Percentiles rank a stretch among this genome's conserved stretches.
These are phyloP conservation scores for Bembecia ichneumoniformis DNA, from an alignment of 2,888 invertebrate species.

Conservation along the genomic window DNA sequence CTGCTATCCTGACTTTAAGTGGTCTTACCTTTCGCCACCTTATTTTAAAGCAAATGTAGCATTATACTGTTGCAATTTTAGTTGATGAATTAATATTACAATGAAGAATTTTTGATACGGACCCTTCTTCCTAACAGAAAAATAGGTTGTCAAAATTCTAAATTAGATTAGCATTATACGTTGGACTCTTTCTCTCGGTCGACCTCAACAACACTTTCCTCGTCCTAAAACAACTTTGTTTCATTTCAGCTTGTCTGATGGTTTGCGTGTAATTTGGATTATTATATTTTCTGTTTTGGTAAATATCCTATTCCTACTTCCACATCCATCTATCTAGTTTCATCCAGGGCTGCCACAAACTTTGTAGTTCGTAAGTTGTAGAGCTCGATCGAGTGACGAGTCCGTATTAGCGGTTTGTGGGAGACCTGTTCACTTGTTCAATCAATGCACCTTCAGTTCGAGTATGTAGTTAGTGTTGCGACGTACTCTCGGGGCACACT, in stretches of 20 bases:
- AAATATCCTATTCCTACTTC: slow-evolving; percentile 39
- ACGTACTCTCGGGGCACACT: too few species aligned
- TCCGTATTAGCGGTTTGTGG: slow-evolving; percentile 59
- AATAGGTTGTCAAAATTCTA: slow-evolving; percentile 27
- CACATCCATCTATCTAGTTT: slow-evolving; percentile 8
- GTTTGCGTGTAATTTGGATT: slow-evolving; percentile 70
- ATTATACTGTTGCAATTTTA: too few species aligned
- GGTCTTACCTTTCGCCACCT: too few species aligned
- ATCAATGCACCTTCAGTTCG: background rate
- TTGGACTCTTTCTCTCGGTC: slow-evolving; percentile 55
- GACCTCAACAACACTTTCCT: slow-evolving; percentile 13
- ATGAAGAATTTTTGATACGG: too few species aligned
- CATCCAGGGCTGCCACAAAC: slow-evolving; percentile 52
- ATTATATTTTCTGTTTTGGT: slow-evolving; percentile 51
- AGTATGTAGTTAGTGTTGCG: background rate
- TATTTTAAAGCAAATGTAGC: too few species aligned
- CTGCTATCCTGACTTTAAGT: too few species aligned
- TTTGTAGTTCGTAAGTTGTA: slow-evolving; percentile 19
- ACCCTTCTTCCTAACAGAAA: too few species aligned
- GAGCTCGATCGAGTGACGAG: slow-evolving; percentile 47
- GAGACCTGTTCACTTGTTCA: slow-evolving; percentile 23
- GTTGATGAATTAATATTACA: too few species aligned
- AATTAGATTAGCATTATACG: slow-evolving; percentile 24
- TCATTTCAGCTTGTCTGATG: slow-evolving; percentile 70
- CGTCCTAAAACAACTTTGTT: slow-evolving; percentile 29